Evolutionary conservation across 2,797 vertebrate genomes (phyloP).

Genomic region (Erethizon dorsatum): DNA sequence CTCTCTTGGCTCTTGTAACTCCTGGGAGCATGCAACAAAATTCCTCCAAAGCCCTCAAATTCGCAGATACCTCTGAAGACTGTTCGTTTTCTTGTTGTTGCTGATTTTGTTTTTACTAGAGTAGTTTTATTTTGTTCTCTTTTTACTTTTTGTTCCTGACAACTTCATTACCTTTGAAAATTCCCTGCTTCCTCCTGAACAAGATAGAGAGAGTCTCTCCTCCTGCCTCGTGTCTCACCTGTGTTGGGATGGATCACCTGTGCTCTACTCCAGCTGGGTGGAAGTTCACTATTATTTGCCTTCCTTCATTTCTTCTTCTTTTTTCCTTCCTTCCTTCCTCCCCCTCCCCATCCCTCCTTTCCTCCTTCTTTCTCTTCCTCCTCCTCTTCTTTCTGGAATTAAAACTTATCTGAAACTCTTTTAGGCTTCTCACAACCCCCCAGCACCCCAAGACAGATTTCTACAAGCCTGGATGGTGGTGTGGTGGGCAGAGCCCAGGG

Average conservation of each 20-base stretch:
- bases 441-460: neutral
- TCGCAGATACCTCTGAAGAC: neutral
- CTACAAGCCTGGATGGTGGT: neutral
- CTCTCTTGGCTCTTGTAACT: neutral
- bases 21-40: neutral
- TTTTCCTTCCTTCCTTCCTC: fast-evolving
- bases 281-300: neutral
- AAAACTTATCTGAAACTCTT: neutral
- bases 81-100: neutral
- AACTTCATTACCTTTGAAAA: neutral
- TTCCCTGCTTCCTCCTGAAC: neutral
- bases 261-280: neutral
- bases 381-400: neutral
- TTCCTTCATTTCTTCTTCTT: no score
- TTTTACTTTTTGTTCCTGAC: neutral
- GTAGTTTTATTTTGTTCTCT: neutral
- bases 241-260: neutral
- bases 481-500: neutral
- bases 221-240: neutral
- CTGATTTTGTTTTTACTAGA: no score
- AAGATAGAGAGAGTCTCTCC: neutral
- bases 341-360: no score
- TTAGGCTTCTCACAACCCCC: neutral
- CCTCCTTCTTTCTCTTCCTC: fast-evolving
- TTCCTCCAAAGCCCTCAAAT: neutral